phyloP scores from a whole-genome alignment of 2,113 vertebrate species.

The Nannobrachium achirus region DNA sequence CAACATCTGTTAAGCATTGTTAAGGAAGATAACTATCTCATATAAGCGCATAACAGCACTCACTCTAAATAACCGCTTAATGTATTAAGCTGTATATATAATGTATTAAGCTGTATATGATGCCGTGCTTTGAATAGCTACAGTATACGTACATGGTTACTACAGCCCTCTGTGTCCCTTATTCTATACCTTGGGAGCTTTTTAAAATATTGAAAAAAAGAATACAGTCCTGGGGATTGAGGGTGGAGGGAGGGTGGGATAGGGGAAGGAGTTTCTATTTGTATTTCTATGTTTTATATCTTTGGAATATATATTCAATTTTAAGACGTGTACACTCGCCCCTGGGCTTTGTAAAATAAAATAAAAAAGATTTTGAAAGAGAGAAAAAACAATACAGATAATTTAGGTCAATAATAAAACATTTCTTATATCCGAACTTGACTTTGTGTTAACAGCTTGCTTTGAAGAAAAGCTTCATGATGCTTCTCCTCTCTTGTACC shows the following conservation, averaged over 20 bases:
- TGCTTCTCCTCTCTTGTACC: slow-evolving; percentile 20
- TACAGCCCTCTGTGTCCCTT: slow-evolving; percentile 2
- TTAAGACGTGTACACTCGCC: too few relatives aligned
- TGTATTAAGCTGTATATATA: too few relatives aligned
- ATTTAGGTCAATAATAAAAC: slow-evolving; percentile 23
- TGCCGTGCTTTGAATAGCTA: slow-evolving; percentile 17
- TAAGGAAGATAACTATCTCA: slow-evolving; percentile 56
- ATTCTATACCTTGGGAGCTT: slow-evolving; percentile 8
- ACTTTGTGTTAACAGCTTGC: slow-evolving; percentile 25
- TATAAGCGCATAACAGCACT: slow-evolving; percentile 54
- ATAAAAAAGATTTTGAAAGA: slow-evolving; percentile 17
- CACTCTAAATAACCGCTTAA: too few relatives aligned
- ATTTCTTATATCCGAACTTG: slow-evolving; percentile 15
- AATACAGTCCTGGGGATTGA: too few relatives aligned
- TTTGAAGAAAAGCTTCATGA: slow-evolving; percentile 14
- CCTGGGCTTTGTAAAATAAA: neutral
- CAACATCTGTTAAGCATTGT: slow-evolving; percentile 65
- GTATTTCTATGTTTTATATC: too few relatives aligned
- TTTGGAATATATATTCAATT: too few relatives aligned
- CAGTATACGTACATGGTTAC: too few relatives aligned
- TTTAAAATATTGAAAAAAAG: too few relatives aligned
- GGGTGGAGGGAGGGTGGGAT: too few relatives aligned
- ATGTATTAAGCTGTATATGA: slow-evolving; percentile 33
- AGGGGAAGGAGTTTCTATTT: too few relatives aligned
- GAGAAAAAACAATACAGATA: slow-evolving; percentile 16